Evolutionary conservation across 92 coral and sea anemone genomes (phyloP).

Genomic region (Ricordea florida): DNA sequence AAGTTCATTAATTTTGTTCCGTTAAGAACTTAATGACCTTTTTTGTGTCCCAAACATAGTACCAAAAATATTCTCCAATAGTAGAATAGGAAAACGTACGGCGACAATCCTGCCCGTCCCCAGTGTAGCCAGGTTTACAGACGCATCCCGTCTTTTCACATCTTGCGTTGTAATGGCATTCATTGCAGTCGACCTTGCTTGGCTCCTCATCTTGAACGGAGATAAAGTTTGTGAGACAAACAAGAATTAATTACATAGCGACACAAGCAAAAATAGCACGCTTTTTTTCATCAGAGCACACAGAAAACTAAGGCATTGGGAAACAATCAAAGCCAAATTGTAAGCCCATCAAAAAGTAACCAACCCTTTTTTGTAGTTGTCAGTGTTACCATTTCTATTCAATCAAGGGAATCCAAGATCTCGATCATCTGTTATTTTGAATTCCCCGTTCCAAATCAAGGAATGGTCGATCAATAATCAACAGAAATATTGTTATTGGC

Average conservation of each 20-base stretch:
- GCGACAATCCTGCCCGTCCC: conserved; percentile 73
- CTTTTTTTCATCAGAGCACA: neutral
- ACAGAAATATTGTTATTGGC: neutral
- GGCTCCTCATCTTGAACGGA: conserved; percentile 15
- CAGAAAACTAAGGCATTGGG: no score
- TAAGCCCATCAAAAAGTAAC: no score
- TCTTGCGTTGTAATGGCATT: conserved; percentile 80
- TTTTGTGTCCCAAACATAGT: neutral
- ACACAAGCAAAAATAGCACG: no score
- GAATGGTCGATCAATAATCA: neutral
- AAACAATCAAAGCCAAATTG: no score
- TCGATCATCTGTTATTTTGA: no score
- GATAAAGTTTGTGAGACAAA: no score
- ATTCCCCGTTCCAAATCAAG: no score
- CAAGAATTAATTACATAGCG: no score
- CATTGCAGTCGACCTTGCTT: conserved; percentile 66
- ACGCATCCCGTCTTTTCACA: conserved; percentile 77
- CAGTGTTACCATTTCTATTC: no score
- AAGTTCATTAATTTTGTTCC: no score
- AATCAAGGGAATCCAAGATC: no score
- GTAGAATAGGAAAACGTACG: conserved; percentile 28
- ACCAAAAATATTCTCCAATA: neutral
- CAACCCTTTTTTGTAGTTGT: no score
- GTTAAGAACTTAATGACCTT: neutral
- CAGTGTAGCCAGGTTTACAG: conserved; percentile 78